phyloP scores from a whole-genome alignment of 2,113 vertebrate genomes.

The Acrocephalus kingi region DNA sequence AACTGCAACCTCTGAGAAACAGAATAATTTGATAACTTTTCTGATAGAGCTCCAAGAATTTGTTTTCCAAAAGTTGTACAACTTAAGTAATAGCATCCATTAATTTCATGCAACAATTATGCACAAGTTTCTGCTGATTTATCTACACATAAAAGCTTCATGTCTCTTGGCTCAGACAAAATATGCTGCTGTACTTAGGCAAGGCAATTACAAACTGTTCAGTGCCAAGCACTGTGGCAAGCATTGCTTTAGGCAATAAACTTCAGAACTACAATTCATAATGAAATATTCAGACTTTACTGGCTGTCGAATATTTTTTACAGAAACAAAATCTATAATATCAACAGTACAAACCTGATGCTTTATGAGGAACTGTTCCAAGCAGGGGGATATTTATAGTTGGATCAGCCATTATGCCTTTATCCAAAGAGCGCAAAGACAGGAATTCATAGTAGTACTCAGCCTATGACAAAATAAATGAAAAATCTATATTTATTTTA shows the following conservation, averaged over 20 bases:
- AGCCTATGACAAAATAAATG: slow-evolving; percentile 75
- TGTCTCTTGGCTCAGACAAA: neutral
- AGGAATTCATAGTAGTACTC: slow-evolving; percentile 92
- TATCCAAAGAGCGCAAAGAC: slow-evolving; percentile 87
- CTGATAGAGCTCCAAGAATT: neutral
- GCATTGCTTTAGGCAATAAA: neutral
- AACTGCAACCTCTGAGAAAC: neutral
- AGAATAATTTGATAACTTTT: neutral
- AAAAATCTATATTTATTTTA: neutral
- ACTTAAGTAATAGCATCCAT: neutral
- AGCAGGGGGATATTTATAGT: slow-evolving; percentile 85
- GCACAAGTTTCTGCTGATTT: neutral
- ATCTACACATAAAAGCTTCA: neutral
- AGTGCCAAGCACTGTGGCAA: neutral
- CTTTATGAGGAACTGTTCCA: slow-evolving; percentile 85
- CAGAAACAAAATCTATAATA: neutral
- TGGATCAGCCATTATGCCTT: slow-evolving; percentile 90
- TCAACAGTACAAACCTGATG: slow-evolving; percentile 81
- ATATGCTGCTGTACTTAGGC: neutral
- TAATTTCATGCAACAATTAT: neutral
- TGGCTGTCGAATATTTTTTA: neutral
- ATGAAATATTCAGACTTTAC: neutral
- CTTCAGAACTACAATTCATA: neutral
- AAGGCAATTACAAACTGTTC: neutral
- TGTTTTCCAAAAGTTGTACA: neutral